Conservation (phyloP, 92 coral and sea anemone species). For the Epizoanthus rinbou region DNA sequence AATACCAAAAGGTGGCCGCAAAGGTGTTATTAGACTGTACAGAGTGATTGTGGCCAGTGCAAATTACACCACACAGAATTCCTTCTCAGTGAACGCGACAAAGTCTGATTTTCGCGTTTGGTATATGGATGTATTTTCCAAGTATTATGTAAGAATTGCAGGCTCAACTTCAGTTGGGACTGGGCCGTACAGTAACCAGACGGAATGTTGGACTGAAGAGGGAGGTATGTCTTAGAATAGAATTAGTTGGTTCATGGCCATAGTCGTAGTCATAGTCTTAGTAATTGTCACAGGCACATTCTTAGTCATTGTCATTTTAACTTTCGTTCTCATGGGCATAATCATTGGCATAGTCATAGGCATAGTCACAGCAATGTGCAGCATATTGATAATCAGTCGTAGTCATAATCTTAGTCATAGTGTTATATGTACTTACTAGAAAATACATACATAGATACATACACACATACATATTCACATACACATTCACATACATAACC, state of each 20-base stretch:
- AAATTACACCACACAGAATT: neutral
- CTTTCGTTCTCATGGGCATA: no score
- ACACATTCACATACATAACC: no score
- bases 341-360: no score
- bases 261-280: neutral
- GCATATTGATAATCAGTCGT: no score
- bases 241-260: neutral
- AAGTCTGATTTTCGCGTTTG: neutral
- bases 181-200: slow-evolving; percentile 8
- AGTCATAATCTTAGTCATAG: no score
- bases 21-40: neutral
- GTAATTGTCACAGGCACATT: neutral
- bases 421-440: no score
- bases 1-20: neutral
- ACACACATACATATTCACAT: no score
- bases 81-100: no score
- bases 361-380: no score
- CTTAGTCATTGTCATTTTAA: no score
- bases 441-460: no score
- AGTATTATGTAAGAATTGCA: neutral
- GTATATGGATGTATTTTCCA: neutral
- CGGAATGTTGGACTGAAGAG: neutral
- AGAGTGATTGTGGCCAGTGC: neutral
- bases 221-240: slow-evolving; percentile 29
- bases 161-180: slow-evolving; percentile 7